Base-by-base conservation (phyloP, 2,888 invertebrate species). In the Pandemis cinnamomeana region DNA sequence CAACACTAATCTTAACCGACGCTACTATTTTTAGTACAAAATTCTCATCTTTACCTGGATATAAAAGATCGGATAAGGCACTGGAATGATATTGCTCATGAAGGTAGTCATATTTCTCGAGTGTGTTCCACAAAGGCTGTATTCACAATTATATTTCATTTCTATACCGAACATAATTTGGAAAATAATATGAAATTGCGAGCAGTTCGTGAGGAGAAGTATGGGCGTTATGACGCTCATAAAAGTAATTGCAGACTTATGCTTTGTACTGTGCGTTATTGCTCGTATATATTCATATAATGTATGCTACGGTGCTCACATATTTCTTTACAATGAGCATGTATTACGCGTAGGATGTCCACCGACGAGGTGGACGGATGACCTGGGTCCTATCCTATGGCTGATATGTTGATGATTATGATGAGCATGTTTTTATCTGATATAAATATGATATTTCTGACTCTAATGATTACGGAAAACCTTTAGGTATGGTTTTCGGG, bases 211-310 rank as follows among this genome's bases (percentile, higher is more conserved):
- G 63, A 63, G 44, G 5, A 41, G 61, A 63, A n/a, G 41, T 44
- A 63, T 44, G 63, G 41, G 63, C 63, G 44, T 63, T 44, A 63
- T 63, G 44, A 63, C 15, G 44, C 63, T 63, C 63, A 20, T 63
- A 63, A 63, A 63, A 63, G 63, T 63, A 44, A 63, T 63, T 63
- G 63, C 63, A 63, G 41, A 63, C 67, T 67, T 63, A 42, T 63
- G 63, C 61, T 61, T 61, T n/a, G 41, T 36, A 53, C 68, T n/a
- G 10, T 11, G 20, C 27, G 27, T 27, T 58, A 58, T 58, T 20
- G 58, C 58, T 27, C 58, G 20, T 58, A 58, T 58, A 58, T 27
- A 27, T 5, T 11, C 27, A 58, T 27, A 27, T 58, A 11, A 58
- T 58, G 5, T 27, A 1, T 27, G 20, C 58, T 27, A 58, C 20